phyloP scores from a whole-genome alignment of 64 coral and sea anemone species.

The Cladopsammia gracilis region DNA sequence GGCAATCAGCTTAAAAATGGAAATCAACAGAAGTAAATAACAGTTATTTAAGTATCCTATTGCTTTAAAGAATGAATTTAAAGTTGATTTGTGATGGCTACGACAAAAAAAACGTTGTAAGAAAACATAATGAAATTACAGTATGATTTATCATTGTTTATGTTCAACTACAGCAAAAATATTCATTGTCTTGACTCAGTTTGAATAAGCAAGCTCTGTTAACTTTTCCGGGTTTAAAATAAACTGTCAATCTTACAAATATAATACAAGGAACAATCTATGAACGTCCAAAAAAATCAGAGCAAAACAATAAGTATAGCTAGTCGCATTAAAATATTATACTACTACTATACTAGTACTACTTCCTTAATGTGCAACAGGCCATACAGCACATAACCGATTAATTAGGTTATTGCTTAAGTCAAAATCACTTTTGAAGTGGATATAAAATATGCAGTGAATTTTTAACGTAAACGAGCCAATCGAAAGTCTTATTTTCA shows the following conservation, averaged over 20 bases:
- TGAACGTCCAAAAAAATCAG: neutral
- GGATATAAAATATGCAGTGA: slow-evolving; percentile 66
- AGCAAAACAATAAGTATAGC: slow-evolving; percentile 20
- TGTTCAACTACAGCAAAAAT: too few relatives aligned
- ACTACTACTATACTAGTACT: slow-evolving; percentile 17
- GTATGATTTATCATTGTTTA: too few relatives aligned
- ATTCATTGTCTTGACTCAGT: too few relatives aligned
- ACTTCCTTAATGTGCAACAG: slow-evolving; percentile 19
- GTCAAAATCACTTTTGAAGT: slow-evolving; percentile 40
- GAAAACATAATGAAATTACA: too few relatives aligned
- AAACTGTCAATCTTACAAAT: neutral
- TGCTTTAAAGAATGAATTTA: neutral
- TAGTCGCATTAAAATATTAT: slow-evolving; percentile 22
- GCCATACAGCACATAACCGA: slow-evolving; percentile 32
- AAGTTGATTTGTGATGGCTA: neutral
- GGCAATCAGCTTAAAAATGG: too few relatives aligned
- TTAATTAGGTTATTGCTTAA: neutral
- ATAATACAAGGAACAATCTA: neutral
- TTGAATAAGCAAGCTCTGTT: too few relatives aligned
- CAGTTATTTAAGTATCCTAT: neutral
- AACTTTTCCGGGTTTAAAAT: neutral
- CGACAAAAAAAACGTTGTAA: too few relatives aligned
- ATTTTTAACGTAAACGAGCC: slow-evolving; percentile 67
- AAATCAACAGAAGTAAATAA: neutral
- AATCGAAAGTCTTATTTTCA: slow-evolving; percentile 67